These are phyloP conservation scores for Delia radicum DNA, from an alignment of 1,140 invertebrate species.

Conservation along the genomic window DNA sequence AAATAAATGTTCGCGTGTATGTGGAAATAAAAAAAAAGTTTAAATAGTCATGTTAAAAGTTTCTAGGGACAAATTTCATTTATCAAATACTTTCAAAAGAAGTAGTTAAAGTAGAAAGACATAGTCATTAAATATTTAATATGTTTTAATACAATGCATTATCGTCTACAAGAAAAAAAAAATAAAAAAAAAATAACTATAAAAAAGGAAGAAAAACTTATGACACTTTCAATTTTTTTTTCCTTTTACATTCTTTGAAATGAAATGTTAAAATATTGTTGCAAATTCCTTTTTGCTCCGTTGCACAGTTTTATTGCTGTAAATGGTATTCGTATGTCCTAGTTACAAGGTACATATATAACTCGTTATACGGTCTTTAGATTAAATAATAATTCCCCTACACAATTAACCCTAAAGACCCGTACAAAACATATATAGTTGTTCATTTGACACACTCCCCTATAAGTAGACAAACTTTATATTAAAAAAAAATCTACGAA, in stretches of 20 bases:
- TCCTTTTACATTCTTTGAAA: not conserved
- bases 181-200: not conserved
- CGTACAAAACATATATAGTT: too few relatives aligned
- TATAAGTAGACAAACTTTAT: too few relatives aligned
- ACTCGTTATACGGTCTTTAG: too few relatives aligned
- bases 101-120: not conserved
- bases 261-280: not conserved
- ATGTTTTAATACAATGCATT: conserved; percentile 4
- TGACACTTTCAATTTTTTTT: conserved; percentile 2
- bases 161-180: not conserved
- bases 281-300: not conserved
- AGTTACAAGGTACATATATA: too few relatives aligned
- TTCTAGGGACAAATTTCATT: conserved; percentile 3
- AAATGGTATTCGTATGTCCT: not conserved
- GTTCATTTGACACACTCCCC: too few relatives aligned
- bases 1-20: not conserved
- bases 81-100: not conserved
- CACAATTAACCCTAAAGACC: too few relatives aligned
- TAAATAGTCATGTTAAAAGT: conserved; percentile 1
- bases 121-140: conserved; percentile 14
- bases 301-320: not conserved
- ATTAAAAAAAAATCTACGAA: too few relatives aligned
- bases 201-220: not conserved
- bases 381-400: too few relatives aligned
- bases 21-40: not conserved